These are phyloP conservation scores for Tetramorium alpestre DNA, from an alignment of 1,140 invertebrate genomes.

Conservation along the genomic window DNA sequence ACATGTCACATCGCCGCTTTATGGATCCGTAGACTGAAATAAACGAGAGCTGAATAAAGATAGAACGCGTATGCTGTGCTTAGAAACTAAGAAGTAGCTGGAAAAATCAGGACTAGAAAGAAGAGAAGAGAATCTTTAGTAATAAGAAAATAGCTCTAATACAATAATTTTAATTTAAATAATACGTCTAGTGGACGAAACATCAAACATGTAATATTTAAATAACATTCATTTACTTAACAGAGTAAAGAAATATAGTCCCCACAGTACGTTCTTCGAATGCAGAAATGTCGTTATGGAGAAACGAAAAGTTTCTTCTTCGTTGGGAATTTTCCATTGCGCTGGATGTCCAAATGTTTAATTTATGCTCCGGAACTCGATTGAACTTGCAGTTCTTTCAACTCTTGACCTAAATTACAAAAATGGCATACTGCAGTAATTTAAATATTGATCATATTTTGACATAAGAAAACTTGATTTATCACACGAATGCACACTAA, in stretches of 20 bases:
- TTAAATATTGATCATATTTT: not conserved
- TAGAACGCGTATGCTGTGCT: not conserved
- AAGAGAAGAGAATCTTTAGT: not conserved
- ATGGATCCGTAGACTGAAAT: slow-evolving; percentile 20
- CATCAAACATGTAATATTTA: not conserved
- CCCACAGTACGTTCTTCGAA: not conserved
- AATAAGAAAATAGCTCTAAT: not conserved
- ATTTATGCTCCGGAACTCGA: not conserved
- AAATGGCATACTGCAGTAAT: slow-evolving; percentile 4
- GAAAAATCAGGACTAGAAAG: not conserved
- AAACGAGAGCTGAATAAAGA: slow-evolving; percentile 12
- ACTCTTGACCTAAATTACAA: slow-evolving; percentile 31
- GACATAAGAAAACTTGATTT: not conserved
- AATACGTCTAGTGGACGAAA: not conserved
- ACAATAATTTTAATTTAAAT: not conserved
- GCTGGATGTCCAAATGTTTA: slow-evolving; percentile 23
- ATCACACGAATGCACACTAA: not conserved
- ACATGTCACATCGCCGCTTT: slow-evolving; percentile 25
- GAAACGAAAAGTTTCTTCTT: not conserved
- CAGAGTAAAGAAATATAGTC: not conserved
- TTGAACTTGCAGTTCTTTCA: slow-evolving; percentile 15
- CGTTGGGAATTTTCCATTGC: slow-evolving; percentile 10
- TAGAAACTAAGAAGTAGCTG: not conserved
- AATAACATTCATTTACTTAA: not conserved
- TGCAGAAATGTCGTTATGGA: not conserved